A percentile compares a stretch with the other conserved stretches of the same genome.
Conservation (phyloP, 64 coral and sea anemone species). For the Platygyra sinensis region DNA sequence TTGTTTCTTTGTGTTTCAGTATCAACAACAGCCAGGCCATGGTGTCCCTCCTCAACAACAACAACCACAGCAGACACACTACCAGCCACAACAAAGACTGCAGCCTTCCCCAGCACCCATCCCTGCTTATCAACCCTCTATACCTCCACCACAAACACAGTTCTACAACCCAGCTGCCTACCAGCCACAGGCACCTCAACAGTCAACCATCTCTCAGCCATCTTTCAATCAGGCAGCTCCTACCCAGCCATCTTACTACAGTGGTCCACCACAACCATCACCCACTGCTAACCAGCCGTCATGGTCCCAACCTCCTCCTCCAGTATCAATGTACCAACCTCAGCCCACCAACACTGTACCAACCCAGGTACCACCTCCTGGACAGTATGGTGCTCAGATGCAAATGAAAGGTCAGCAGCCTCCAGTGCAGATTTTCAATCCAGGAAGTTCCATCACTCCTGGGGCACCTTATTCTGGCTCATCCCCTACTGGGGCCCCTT, state of each 20-base stretch:
- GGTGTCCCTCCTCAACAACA: neutral
- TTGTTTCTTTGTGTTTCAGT: neutral
- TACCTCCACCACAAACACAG: slow-evolving; percentile 18
- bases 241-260: slow-evolving; percentile 47
- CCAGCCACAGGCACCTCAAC: slow-evolving; percentile 67
- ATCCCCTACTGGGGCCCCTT: slow-evolving; percentile 39
- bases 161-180: slow-evolving; percentile 88
- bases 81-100: slow-evolving; percentile 14
- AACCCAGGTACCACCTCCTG: slow-evolving; percentile 25
- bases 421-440: slow-evolving; percentile 47
- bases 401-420: slow-evolving; percentile 6
- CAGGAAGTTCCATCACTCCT: slow-evolving; percentile 29
- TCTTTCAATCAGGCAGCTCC: slow-evolving; percentile 39
- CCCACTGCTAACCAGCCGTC: slow-evolving; percentile 26
- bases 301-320: slow-evolving; percentile 64
- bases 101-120: slow-evolving; percentile 26
- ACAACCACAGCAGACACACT: neutral
- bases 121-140: slow-evolving; percentile 33
- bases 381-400: slow-evolving; percentile 16
- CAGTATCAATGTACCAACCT: slow-evolving; percentile 62
- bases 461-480: slow-evolving; percentile 47
- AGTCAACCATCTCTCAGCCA: slow-evolving; percentile 18
- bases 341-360: slow-evolving; percentile 37
- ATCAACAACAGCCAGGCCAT: slow-evolving; percentile 50
- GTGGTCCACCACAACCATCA: slow-evolving; percentile 16